Evolutionary conservation across 2,888 invertebrate genomes (phyloP).

Genomic region (Argyra leucocephala): DNA sequence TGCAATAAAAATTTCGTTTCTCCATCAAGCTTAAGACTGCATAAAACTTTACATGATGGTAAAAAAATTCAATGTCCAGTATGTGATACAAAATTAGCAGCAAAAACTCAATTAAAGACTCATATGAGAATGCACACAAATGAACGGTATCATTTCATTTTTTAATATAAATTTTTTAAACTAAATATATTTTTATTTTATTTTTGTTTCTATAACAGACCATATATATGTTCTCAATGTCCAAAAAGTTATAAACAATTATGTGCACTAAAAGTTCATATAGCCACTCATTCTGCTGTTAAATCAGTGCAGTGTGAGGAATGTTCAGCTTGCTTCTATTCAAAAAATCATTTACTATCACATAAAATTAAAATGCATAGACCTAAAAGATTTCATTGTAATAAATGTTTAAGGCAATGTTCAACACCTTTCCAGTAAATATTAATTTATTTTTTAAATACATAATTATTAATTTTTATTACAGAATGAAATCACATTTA

Average conservation of each 20-base stretch:
- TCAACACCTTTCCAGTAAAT: neutral
- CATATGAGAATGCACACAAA: constrained; percentile 23
- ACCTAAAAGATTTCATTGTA: neutral
- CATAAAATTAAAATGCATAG: constrained; percentile 2
- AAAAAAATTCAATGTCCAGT: constrained; percentile 22
- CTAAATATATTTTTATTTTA: neutral
- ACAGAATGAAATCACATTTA: neutral
- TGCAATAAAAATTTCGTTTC: constrained; percentile 23
- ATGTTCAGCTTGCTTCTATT: neutral
- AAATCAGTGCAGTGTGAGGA: neutral
- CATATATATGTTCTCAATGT: constrained; percentile 7
- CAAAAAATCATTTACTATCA: neutral
- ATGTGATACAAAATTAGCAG: constrained; percentile 21
- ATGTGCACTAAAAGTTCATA: neutral
- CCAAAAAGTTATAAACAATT: neutral
- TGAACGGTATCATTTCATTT: neutral
- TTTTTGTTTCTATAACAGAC: neutral
- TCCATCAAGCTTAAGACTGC: constrained; percentile 24
- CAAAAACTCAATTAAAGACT: constrained; percentile 21
- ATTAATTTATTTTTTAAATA: neutral
- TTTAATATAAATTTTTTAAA: neutral
- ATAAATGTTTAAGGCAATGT: neutral
- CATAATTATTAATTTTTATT: neutral
- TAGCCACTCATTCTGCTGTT: neutral
- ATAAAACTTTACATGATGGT: constrained; percentile 22